These are phyloP conservation scores for Proisotoma minuta DNA, from an alignment of 2,888 invertebrate genomes.

Conservation along the genomic window DNA sequence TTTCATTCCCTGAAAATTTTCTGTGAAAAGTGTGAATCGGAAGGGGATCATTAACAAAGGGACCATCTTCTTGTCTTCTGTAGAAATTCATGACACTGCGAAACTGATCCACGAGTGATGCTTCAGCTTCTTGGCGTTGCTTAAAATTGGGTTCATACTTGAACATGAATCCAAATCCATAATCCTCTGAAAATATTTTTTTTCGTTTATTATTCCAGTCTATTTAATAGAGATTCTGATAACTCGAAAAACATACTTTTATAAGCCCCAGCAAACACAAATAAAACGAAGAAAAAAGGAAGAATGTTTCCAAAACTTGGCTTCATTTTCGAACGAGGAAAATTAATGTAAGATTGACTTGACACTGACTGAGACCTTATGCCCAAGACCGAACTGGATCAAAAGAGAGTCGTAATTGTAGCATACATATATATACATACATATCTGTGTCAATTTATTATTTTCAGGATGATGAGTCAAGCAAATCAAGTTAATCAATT, in stretches of 20 bases:
- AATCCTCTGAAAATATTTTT: constrained; percentile 18
- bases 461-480: not conserved
- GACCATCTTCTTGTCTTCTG: constrained; percentile 71
- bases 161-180: constrained; percentile 30
- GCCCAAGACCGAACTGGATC: no score
- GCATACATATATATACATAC: no score
- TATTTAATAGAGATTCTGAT: no score
- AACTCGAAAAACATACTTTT: no score
- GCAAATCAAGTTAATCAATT: constrained; percentile 2
- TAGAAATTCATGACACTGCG: constrained; percentile 68
- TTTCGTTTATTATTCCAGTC: no score
- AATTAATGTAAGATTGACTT: no score
- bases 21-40: constrained; percentile 69
- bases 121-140: constrained; percentile 55
- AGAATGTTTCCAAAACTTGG: no score
- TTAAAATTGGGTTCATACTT: constrained; percentile 51
- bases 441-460: not conserved
- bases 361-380: no score
- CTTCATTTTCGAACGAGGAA: no score
- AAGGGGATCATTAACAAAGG: constrained; percentile 73
- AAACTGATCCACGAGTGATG: constrained; percentile 67
- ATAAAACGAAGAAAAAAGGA: no score
- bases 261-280: no score
- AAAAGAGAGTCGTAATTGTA: no score
- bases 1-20: constrained; percentile 63